These are phyloP conservation scores for Hirudo medicinalis DNA, from an alignment of 1,140 invertebrate genomes.

Conservation along the genomic window DNA sequence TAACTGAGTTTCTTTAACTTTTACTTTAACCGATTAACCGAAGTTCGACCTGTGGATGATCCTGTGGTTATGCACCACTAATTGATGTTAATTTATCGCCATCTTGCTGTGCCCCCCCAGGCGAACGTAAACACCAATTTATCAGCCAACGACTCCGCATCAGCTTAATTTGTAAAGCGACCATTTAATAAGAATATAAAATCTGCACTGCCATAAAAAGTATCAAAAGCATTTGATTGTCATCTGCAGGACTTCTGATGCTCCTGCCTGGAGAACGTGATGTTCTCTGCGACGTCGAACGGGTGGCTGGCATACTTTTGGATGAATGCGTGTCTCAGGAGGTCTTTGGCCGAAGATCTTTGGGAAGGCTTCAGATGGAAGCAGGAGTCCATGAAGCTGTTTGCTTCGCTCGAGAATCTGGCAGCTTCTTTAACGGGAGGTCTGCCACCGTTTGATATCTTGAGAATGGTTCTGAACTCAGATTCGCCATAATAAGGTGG, in stretches of 20 bases:
- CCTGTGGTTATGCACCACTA: too few species aligned
- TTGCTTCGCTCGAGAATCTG: conserved; percentile 15
- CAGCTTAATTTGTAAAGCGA: not conserved
- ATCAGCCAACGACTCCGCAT: too few species aligned
- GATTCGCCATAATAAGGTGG: conserved; percentile 29
- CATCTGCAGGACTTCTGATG: not conserved
- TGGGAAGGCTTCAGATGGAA: conserved; percentile 75
- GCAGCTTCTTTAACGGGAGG: conserved; percentile 22
- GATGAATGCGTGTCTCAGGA: conserved; percentile 81
- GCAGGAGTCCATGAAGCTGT: conserved; percentile 68
- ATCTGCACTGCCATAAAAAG: not conserved
- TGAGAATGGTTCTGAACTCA: conserved; percentile 24
- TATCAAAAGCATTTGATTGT: not conserved
- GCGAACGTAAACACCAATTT: too few species aligned
- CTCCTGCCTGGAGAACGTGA: not conserved
- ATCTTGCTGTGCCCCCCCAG: too few species aligned
- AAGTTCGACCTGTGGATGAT: too few species aligned
- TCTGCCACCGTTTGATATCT: conserved; percentile 27
- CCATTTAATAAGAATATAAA: not conserved
- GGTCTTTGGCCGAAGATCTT: conserved; percentile 67
- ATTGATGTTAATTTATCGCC: too few species aligned
- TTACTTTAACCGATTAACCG: too few species aligned
- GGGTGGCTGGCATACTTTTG: conserved; percentile 58
- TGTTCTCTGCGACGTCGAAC: not conserved
- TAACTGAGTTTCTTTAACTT: too few species aligned